phyloP scores from a whole-genome alignment of 2,797 vertebrate species.

The Coregonus sp. region DNA sequence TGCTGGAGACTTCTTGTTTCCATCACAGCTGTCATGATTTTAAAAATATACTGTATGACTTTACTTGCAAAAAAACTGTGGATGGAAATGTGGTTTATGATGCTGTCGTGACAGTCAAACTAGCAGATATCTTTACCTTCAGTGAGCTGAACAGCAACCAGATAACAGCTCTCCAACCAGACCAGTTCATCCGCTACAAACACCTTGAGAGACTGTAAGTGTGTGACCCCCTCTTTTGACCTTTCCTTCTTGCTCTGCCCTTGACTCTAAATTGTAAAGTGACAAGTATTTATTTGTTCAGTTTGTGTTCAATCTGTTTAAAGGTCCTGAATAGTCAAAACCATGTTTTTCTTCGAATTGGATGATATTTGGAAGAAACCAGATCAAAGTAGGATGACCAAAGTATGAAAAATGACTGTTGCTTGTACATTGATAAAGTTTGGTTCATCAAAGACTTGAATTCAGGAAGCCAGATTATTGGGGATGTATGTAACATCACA shows the following conservation, averaged over 20 bases:
- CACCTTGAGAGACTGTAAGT: slow-evolving; percentile 64
- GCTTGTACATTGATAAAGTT: too few relatives aligned
- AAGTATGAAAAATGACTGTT: too few relatives aligned
- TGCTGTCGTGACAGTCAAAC: background rate
- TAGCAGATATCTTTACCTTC: background rate
- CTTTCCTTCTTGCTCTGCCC: background rate
- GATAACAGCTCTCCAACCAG: slow-evolving; percentile 46
- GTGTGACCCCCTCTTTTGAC: background rate
- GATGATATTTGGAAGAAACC: too few relatives aligned
- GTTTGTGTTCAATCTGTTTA: background rate
- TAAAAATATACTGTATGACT: too few relatives aligned
- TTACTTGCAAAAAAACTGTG: too few relatives aligned
- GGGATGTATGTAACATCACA: too few relatives aligned
- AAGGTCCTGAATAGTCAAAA: background rate
- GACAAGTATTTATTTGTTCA: background rate
- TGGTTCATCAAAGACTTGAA: too few relatives aligned
- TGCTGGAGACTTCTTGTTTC: too few relatives aligned
- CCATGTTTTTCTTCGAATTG: background rate
- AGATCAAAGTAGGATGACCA: too few relatives aligned
- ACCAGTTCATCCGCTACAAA: slow-evolving; percentile 51
- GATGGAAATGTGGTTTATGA: background rate
- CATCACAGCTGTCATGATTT: too few relatives aligned
- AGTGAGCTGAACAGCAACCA: slow-evolving; percentile 65
- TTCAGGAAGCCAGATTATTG: too few relatives aligned
- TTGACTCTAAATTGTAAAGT: background rate